Conservation (phyloP, 1,140 invertebrate genomes). For the Plodia interpunctella region DNA sequence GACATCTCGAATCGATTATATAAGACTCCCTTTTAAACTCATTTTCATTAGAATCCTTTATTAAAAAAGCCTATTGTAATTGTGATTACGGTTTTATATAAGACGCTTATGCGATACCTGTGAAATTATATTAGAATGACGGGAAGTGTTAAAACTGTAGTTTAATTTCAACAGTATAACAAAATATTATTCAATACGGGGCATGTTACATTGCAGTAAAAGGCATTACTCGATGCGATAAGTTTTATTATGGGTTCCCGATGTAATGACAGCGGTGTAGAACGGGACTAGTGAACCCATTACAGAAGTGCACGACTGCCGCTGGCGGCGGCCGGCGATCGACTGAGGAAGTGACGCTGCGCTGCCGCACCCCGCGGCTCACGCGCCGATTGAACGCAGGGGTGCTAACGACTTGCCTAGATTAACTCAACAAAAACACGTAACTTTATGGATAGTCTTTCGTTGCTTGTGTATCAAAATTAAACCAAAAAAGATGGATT, state of each 20-base stretch:
- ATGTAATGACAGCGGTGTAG: conserved; percentile 31
- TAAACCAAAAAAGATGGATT: too few species aligned
- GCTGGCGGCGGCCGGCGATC: conserved; percentile 41
- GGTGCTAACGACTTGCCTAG: conserved; percentile 20
- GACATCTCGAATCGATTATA: not conserved
- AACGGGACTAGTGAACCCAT: conserved; percentile 49
- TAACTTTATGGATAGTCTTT: too few species aligned
- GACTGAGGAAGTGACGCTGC: conserved; percentile 52
- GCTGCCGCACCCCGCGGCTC: conserved; percentile 29
- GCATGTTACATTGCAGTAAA: not conserved
- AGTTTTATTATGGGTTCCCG: conserved; percentile 36
- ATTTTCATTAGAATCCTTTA: not conserved
- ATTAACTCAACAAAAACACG: too few species aligned
- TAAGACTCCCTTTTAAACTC: not conserved
- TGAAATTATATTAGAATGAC: too few species aligned
- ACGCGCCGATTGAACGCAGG: conserved; percentile 32
- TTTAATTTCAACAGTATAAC: too few species aligned
- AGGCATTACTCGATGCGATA: conserved; percentile 15
- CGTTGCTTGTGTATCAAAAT: too few species aligned
- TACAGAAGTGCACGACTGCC: conserved; percentile 53
- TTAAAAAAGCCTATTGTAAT: not conserved
- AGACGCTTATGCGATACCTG: too few species aligned
- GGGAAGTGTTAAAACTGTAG: too few species aligned
- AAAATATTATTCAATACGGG: not conserved
- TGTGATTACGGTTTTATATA: not conserved